Evolutionary conservation across 2,888 invertebrate genomes (phyloP).

Genomic region (Apamea anceps): DNA sequence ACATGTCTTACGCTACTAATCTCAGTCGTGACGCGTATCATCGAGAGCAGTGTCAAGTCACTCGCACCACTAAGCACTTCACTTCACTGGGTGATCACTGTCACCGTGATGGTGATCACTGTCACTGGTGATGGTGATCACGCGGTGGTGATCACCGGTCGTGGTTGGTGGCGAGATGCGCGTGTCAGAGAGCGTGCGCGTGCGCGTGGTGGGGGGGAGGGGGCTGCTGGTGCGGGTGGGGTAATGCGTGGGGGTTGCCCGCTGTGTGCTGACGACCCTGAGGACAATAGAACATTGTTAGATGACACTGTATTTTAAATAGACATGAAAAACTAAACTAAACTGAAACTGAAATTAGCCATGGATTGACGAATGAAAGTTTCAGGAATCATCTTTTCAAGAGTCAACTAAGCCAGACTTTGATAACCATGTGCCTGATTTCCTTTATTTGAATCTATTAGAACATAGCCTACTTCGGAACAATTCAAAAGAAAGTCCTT

Average conservation of each 20-base stretch:
- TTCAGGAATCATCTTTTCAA: neutral
- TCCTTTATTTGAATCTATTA: neutral
- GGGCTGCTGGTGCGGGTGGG: conserved; percentile 81
- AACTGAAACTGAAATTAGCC: neutral
- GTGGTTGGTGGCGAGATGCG: conserved; percentile 66
- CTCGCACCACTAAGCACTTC: conserved; percentile 46
- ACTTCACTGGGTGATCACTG: conserved; percentile 47
- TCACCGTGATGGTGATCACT: conserved; percentile 28
- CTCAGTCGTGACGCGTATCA: conserved; percentile 61
- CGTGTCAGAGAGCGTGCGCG: conserved; percentile 86
- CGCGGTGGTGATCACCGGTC: conserved; percentile 66
- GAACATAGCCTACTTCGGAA: neutral
- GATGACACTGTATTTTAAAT: neutral
- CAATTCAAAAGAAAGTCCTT: neutral
- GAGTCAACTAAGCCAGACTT: neutral
- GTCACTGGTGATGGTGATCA: conserved; percentile 23
- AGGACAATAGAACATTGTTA: conserved; percentile 3
- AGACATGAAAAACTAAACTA: neutral
- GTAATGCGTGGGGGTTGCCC: conserved; percentile 79
- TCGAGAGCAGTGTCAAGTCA: conserved; percentile 54
- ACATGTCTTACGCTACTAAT: conserved; percentile 61
- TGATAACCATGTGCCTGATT: neutral
- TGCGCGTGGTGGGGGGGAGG: conserved; percentile 84
- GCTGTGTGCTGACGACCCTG: conserved; percentile 87
- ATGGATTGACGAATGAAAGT: neutral